Percentiles rank a stretch among this genome's conserved stretches.
Evolutionary conservation across 64 coral and sea anemone genomes (phyloP).

Genomic region (Actinia tenebrosa): DNA sequence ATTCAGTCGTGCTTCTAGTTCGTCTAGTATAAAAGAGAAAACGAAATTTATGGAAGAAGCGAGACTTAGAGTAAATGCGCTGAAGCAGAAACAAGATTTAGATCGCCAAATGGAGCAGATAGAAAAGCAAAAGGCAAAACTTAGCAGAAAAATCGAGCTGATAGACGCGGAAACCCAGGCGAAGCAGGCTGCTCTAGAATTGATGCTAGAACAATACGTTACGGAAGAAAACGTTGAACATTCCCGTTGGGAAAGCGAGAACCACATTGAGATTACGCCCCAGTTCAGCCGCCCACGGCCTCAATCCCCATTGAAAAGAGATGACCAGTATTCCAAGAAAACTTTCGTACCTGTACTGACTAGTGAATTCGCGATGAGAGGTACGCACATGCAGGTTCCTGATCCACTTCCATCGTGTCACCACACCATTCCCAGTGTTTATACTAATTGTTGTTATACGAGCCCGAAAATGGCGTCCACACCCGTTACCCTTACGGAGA

Average conservation of each 20-base stretch:
- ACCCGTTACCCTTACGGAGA: neutral
- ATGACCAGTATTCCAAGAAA: neutral
- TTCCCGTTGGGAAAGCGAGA: neutral
- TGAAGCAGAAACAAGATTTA: conserved; percentile 44
- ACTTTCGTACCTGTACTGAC: neutral
- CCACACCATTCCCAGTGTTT: neutral
- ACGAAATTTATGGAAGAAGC: conserved; percentile 29
- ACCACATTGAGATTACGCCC: neutral
- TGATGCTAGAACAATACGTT: too few species aligned
- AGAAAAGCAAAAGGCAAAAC: conserved; percentile 30
- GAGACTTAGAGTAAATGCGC: conserved; percentile 18
- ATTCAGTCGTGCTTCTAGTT: conserved; percentile 24
- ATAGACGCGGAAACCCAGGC: conserved; percentile 14
- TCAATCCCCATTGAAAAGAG: neutral
- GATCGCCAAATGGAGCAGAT: conserved; percentile 38
- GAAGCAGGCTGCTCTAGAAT: neutral
- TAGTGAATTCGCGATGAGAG: neutral
- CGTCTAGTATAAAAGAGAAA: conserved; percentile 25
- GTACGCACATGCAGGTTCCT: neutral
- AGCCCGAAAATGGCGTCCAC: neutral
- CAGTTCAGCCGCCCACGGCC: too few species aligned
- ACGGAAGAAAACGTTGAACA: neutral
- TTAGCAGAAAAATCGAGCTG: conserved; percentile 11
- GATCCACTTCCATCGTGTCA: neutral
- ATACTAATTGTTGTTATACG: neutral